Evolutionary conservation across 1,140 invertebrate species (phyloP).

Genomic region (Homarus americanus): DNA sequence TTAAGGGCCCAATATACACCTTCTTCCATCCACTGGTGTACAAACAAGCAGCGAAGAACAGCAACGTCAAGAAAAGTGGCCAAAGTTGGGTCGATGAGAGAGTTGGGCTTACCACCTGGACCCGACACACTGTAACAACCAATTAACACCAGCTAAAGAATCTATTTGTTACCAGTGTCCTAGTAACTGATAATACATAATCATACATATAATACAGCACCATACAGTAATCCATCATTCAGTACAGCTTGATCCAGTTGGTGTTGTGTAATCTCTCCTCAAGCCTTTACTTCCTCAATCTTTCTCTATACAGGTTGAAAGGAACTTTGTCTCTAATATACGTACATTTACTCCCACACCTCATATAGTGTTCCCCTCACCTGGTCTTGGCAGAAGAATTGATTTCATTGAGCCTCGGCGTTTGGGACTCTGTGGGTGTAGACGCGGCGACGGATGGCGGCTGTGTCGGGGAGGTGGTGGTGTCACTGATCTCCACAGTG

Average conservation of each 20-base stretch:
- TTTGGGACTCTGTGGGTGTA: conserved; percentile 49
- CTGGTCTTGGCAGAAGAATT: conserved; percentile 55
- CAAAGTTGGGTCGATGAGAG: conserved; percentile 84
- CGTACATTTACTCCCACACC: too few species aligned
- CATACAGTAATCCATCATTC: too few species aligned
- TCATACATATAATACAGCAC: too few species aligned
- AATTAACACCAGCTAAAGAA: too few species aligned
- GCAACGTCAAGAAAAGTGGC: conserved; percentile 95
- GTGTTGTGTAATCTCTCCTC: too few species aligned
- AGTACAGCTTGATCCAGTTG: too few species aligned
- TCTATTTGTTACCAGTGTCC: too few species aligned
- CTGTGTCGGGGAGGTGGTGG: conserved; percentile 71
- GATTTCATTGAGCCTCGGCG: conserved; percentile 46
- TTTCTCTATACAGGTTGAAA: too few species aligned
- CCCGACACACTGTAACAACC: conserved; percentile 38
- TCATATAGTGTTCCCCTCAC: too few species aligned
- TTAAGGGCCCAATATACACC: conserved; percentile 98
- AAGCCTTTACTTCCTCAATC: too few species aligned
- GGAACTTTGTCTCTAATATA: too few species aligned
- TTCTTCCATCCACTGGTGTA: conserved; percentile 98
- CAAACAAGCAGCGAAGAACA: conserved; percentile 96
- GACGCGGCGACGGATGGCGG: conserved; percentile 55
- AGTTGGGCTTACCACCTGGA: conserved; percentile 46
- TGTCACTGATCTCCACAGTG: conserved; percentile 72
- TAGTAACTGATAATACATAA: too few species aligned